Evolutionary conservation across 2,888 invertebrate genomes (phyloP), one percentile per base, ranked within the genome.

Genomic region (Dinocampus coccinellae): DNA sequence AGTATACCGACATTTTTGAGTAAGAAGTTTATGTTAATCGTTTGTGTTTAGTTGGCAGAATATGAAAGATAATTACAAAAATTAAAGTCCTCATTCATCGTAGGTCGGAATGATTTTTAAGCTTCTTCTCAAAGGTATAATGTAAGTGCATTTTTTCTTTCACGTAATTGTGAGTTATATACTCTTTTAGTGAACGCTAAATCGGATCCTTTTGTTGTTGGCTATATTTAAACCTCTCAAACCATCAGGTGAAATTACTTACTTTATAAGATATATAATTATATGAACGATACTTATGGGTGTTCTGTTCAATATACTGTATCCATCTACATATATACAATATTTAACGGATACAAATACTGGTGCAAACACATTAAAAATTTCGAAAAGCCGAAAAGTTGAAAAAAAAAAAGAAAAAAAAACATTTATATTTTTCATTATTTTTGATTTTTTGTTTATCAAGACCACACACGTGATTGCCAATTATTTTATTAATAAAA

Each of bases 21-120:
- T 26, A 57, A 61, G 70, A 58, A 58, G 34, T 58, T 58, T 58
- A 63, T 70, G 71, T 73, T 75, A 76, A 75, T 75, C 72, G 47
- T 64, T 68, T 69, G 71, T 74, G 67, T 74, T 71, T 69, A 65
- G 63, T 42, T 62, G 47, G 39, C 26, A 67, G 58, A 58, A 61
- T 61, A 47, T 47, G 47, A 69, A 60, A 67, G 70, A 70, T 69
- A 57, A 75, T 75, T 73, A 34, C 62, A 57, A 61, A 75, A 73
- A 76, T 73, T 73, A 73, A 69, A 70, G 70, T 74, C 73, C 67
- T 62, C 69, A 47, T 47, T n/a, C 16, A 47, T 47, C 60, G 39
- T 58, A 69, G 47, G 65, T 62, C 62, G 60, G 9, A 47, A 47
- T 47, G 16, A 47, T 47, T 47, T 61, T 60, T 33, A 60, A 69